Evolutionary conservation across 64 coral and sea anemone species (phyloP), one percentile per base, ranked within the genome.

Genomic region (Pocillopora verrucosa): DNA sequence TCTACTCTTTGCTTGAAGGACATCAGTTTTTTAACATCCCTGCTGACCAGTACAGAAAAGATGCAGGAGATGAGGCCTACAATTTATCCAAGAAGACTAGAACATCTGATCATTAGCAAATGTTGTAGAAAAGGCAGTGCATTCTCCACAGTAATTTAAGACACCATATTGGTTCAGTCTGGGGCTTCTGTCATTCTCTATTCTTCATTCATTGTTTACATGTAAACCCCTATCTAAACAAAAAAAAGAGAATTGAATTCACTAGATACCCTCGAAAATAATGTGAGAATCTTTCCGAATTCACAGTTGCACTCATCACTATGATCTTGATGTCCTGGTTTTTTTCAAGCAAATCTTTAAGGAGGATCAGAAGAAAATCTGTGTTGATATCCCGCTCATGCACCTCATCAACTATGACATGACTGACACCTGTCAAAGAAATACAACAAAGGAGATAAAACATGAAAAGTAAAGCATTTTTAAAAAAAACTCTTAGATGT

Each of bases 361-460:
- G 68, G 38, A 96, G 86, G 38, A 96, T 83, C 16, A 96, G 64
- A 34, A 96, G 87, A 76, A 96, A 96, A 75, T 96, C 94, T 86
- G 94, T 92, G 65, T 96, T 96, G 57, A 96, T 96, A 38, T 96
- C 94, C 63, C 94, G 84, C 19, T 96, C 94, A 87, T 96, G 94
- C 1, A 96, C 94, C 45, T 96, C 94, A 82, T 96, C 94, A 60
- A 96, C 94, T 74, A 96, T 92, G 11, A 96, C 90, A 89, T 96
- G 94, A 74, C 94, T 96, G 80, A 96, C 94, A 74, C 94, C 94
- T 96, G 59, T 9, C 57, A 9, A 84, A 35, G 16, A 58, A 51
- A 5, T 34, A 79, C 1, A 51, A 10, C 3, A 10, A 10, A 80
- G 37, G 59, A 56, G 24, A 51, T 67, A 19, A 38, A 34, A 36